These are phyloP conservation scores for Lordiphosa stackelbergi DNA, from an alignment of 1,140 invertebrate genomes.

Conservation along the genomic window DNA sequence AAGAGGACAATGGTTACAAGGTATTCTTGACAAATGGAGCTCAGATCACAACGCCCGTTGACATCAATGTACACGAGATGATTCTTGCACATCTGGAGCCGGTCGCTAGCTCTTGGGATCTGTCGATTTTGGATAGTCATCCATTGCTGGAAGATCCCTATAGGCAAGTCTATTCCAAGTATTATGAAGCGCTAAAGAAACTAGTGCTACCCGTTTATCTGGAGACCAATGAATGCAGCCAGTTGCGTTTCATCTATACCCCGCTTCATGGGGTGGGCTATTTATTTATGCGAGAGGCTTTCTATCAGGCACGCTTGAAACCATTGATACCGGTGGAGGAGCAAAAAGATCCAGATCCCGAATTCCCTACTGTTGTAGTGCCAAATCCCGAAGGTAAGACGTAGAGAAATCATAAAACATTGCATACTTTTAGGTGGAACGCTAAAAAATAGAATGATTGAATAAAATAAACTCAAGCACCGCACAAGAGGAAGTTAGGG, in stretches of 20 bases:
- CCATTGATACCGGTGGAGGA: conserved; percentile 88
- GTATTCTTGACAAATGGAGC: conserved; percentile 96
- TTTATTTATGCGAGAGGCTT: conserved; percentile 86
- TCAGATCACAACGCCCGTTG: conserved; percentile 95
- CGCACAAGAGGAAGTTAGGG: too few species aligned
- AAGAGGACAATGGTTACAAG: conserved; percentile 99
- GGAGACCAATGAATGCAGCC: conserved; percentile 60
- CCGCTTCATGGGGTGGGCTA: conserved; percentile 98
- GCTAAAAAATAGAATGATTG: too few species aligned
- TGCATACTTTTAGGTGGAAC: background rate
- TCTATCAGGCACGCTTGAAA: conserved; percentile 87
- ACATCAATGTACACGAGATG: conserved; percentile 88
- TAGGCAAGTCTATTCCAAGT: conserved; percentile 31
- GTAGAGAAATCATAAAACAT: too few species aligned
- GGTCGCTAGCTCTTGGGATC: conserved; percentile 66
- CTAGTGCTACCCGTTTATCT: conserved; percentile 18
- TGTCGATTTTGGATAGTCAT: conserved; percentile 16
- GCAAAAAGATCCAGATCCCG: conserved; percentile 94
- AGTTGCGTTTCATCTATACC: conserved; percentile 83
- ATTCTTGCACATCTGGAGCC: conserved; percentile 87
- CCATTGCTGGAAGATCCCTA: conserved; percentile 35
- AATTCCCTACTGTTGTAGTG: conserved; percentile 94
- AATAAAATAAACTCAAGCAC: too few species aligned
- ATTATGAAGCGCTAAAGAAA: conserved; percentile 28
- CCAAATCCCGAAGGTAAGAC: conserved; percentile 91